Evolutionary conservation across 2,113 vertebrate species (phyloP), one percentile per base, ranked within the genome.

Genomic region (Empidonax traillii): DNA sequence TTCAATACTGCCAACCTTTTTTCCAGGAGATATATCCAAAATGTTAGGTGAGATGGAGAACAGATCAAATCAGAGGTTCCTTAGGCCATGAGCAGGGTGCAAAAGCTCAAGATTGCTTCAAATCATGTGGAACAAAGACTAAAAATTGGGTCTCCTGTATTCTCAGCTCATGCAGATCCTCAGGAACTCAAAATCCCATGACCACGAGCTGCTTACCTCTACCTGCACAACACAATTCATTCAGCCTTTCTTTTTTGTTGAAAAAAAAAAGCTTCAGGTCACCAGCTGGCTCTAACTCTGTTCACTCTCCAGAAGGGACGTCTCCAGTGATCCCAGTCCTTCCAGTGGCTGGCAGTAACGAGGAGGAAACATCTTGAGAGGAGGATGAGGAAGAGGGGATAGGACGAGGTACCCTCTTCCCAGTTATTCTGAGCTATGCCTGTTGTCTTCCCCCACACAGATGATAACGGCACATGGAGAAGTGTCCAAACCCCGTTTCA

Each of bases 231-330:
- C 12, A 73, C 14, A 68, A 35, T 20, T 20, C 23, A 25, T 66
- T 56, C 43, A 35, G 9, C 28, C 8, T 28, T 37, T 3, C 5
- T 52, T 51, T 56, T 20, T 4, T 0, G 3, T 4, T 5, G 6
- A 2, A 4, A 3, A 10, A 2, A 44, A 5, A 7, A 59, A 46
- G 35, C 35, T 35, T 35, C 35, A 35, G n/a, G n/a, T 76, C 65
- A 88, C 81, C 79, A 93, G 66, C 63, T 13, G 1, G 56, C 67
- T 95, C 85, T n/a, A 43, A 51, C 85, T 92, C 61, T 41, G 47
- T 66, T 89, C 30, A 8, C 85, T 95, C 65, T 96, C 91, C 51
- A 62, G 93, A 93, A 96, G 28, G 14, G 33, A n/a, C 41, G 52
- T 37, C 44, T 89, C n/a, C 46, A 56, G 78, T 18, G 47, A 75